Base-by-base conservation (phyloP, 2,888 invertebrate genomes). In the Orchesella flavescens region DNA sequence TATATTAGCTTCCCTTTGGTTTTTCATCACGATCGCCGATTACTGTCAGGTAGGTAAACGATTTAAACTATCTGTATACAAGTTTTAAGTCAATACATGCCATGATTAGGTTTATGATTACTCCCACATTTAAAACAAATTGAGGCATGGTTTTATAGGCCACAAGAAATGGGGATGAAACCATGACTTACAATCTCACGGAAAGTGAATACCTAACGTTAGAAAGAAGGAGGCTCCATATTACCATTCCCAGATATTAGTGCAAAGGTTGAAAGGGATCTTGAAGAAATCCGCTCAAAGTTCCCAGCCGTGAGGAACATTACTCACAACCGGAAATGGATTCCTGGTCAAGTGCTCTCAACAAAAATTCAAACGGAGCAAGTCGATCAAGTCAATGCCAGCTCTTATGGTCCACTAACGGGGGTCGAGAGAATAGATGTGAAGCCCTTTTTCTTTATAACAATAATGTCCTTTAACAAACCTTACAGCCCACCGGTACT, bases 311-410 rank as follows among this genome's bases (percentile, higher is more conserved):
- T 84, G 12, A 53, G 55, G n/a, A 71, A 75, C 21, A 81, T 85
- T 10, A 49, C 63, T 17, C 85, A 85, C 44, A 43, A 75, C 24
- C 68, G 75, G 46, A 80, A 74, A 43, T 85, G 85, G 85, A 77
- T 84, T n/a, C 84, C 85, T 1, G 85, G 85, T 10, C 73, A 85
- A 76, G 61, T 85, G 7, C 74, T 85, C 34, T 74, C 85, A 1
- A 84, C 85, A 53, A 53, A 57, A 69, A 85, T 85, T 9, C 71
- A 24, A 15, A 17, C 61, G 23, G 85, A 85, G n/a, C 81, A 84
- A 49, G 69, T 85, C 2, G 15, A 74, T 1, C 21, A 59, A 12
- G 49, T 84, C 10, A 85, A 85, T 57, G 44, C 46, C 23, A 84
- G 84, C 24, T 15, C 19, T 9, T 85, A 57, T 23, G 85, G 85